Evolutionary conservation across 1,140 invertebrate species (phyloP).

Genomic region (Eriocheir sinensis): DNA sequence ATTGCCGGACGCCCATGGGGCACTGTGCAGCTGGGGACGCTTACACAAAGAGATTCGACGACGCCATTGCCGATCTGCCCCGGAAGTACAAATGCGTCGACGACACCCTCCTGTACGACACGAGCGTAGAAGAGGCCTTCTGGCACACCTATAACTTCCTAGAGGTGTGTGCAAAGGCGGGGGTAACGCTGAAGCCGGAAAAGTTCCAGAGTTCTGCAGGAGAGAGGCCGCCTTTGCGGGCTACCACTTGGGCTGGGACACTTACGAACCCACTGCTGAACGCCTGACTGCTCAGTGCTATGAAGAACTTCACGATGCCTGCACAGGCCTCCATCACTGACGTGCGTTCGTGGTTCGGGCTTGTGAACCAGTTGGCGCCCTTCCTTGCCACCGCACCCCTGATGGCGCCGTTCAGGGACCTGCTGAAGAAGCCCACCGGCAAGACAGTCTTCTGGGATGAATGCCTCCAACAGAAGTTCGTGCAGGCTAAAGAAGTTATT

Average conservation of each 20-base stretch:
- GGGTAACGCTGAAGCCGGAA: not conserved
- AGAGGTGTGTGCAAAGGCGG: not conserved
- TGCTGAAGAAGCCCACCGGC: not conserved
- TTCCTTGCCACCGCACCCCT: slow-evolving; percentile 26
- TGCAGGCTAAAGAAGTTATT: not conserved
- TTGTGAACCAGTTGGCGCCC: not conserved
- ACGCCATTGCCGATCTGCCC: too few species aligned
- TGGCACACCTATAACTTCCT: not conserved
- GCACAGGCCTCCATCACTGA: not conserved
- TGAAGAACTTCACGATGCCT: not conserved
- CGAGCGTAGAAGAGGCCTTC: too few species aligned
- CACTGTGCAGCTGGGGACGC: too few species aligned
- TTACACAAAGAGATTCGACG: too few species aligned
- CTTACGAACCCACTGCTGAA: not conserved
- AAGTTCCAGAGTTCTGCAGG: not conserved
- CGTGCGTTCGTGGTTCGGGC: slow-evolving; percentile 6
- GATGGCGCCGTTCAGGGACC: slow-evolving; percentile 23
- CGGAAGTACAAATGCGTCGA: too few species aligned
- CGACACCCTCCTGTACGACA: too few species aligned
- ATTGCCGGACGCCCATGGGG: too few species aligned
- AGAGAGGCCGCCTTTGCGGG: not conserved
- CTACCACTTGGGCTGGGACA: not conserved
- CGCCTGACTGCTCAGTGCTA: slow-evolving; percentile 30
- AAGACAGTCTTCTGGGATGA: not conserved
- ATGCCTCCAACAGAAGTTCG: not conserved